phyloP scores from a whole-genome alignment of 2,797 vertebrate species.

The Sebastiscus albofasciatus region DNA sequence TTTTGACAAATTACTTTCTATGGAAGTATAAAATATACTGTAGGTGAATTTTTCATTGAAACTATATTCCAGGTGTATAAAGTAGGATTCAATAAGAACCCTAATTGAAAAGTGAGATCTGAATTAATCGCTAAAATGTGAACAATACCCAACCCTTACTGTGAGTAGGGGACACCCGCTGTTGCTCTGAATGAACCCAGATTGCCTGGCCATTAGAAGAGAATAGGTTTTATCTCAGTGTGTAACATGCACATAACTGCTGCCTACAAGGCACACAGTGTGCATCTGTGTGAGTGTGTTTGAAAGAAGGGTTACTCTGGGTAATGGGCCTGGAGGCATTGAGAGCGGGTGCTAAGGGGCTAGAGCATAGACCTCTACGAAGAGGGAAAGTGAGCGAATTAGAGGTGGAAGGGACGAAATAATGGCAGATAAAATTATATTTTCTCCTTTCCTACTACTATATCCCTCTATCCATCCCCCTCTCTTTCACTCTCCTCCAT shows the following conservation, averaged over 20 bases:
- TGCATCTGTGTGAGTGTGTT: slow-evolving; percentile 31
- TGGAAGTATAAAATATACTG: not conserved
- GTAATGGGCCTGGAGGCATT: slow-evolving; percentile 50
- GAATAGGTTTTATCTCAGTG: slow-evolving; percentile 65
- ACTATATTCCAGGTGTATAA: not conserved
- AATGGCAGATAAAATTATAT: slow-evolving; percentile 1
- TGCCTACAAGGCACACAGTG: slow-evolving; percentile 38
- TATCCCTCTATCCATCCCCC: not conserved
- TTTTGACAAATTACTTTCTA: not conserved
- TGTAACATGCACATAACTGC: slow-evolving; percentile 55
- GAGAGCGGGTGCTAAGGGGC: slow-evolving; percentile 10
- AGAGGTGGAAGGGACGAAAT: slow-evolving; percentile 21
- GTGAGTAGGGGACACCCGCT: slow-evolving; percentile 22
- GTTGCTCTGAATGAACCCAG: slow-evolving; percentile 54
- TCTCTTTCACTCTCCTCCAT: not conserved
- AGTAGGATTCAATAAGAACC: not conserved
- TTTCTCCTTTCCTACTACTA: not conserved
- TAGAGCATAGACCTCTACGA: slow-evolving; percentile 24
- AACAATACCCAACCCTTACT: slow-evolving; percentile 5
- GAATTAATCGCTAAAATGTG: slow-evolving; percentile 26
- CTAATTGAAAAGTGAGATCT: slow-evolving; percentile 8
- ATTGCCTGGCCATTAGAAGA: slow-evolving; percentile 58
- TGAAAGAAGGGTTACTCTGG: slow-evolving; percentile 36
- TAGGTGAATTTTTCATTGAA: not conserved
- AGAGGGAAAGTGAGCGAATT: slow-evolving; percentile 24